Conservation (phyloP, 2,888 invertebrate genomes). For the Phania funesta region DNA sequence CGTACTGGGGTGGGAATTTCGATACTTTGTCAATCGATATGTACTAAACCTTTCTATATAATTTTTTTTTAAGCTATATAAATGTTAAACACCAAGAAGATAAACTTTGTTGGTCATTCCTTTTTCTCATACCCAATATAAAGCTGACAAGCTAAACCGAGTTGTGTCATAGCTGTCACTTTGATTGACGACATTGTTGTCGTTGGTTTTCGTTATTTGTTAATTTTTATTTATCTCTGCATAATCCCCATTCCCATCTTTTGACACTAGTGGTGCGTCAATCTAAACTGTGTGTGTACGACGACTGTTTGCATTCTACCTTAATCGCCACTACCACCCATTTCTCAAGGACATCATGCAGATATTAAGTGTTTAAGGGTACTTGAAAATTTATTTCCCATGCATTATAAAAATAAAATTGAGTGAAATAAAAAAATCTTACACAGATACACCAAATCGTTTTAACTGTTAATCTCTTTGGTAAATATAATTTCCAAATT, state of each 20-base stretch:
- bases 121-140: slow-evolving; percentile 64
- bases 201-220: not conserved
- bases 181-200: slow-evolving; percentile 76
- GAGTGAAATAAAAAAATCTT: slow-evolving; percentile 7
- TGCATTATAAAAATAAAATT: slow-evolving; percentile 66
- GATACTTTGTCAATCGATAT: too few species aligned
- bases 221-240: slow-evolving; percentile 48
- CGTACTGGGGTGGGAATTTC: too few species aligned
- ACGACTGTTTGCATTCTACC: slow-evolving; percentile 29
- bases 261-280: slow-evolving; percentile 38
- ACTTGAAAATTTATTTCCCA: slow-evolving; percentile 79
- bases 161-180: slow-evolving; percentile 70
- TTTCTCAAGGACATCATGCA: slow-evolving; percentile 73
- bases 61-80: too few species aligned
- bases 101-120: too few species aligned
- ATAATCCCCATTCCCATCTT: slow-evolving; percentile 58
- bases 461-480: slow-evolving; percentile 63
- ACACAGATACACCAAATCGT: slow-evolving; percentile 51
- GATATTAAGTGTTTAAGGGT: slow-evolving; percentile 78
- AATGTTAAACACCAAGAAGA: too few species aligned
- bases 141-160: slow-evolving; percentile 78
- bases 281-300: slow-evolving; percentile 44
- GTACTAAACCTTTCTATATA: too few species aligned
- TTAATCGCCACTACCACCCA: slow-evolving; percentile 58
- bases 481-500: slow-evolving; percentile 61